These are phyloP conservation scores for Bilobella aurantiaca DNA, from an alignment of 1,140 invertebrate genomes.

Conservation along the genomic window DNA sequence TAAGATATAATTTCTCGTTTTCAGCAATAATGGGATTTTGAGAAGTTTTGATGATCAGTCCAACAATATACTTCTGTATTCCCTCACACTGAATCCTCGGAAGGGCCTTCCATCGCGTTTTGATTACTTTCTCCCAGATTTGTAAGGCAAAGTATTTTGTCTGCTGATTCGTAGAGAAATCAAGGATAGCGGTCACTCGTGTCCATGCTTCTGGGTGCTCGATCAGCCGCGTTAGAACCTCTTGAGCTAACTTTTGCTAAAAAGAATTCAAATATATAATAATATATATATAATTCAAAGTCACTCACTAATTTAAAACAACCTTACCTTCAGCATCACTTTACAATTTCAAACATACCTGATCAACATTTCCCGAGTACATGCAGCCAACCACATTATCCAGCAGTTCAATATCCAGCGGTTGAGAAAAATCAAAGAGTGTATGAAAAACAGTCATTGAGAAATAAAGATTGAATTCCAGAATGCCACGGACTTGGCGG, in stretches of 20 bases:
- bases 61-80: constrained; percentile 98
- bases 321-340: no score
- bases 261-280: constrained; percentile 4
- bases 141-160: constrained; percentile 99
- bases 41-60: constrained; percentile 95
- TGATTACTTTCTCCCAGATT: constrained; percentile 97
- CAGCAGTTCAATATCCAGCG: constrained; percentile 87
- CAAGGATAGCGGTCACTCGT: constrained; percentile 94
- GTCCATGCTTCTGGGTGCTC: constrained; percentile 99
- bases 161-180: constrained; percentile 88
- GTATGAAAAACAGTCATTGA: no score
- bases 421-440: constrained; percentile 94
- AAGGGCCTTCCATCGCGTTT: constrained; percentile 97
- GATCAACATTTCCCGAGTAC: constrained; percentile 83
- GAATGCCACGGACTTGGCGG: no score
- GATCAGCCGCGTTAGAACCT: constrained; percentile 86
- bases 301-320: no score
- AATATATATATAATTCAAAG: no score
- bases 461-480: no score
- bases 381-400: constrained; percentile 91
- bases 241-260: constrained; percentile 83
- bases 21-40: constrained; percentile 81
- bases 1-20: constrained; percentile 89
- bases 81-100: constrained; percentile 96
- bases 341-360: no score